Base-by-base conservation (phyloP, 2,797 vertebrate genomes). In the Yasuhikotakia modesta region DNA sequence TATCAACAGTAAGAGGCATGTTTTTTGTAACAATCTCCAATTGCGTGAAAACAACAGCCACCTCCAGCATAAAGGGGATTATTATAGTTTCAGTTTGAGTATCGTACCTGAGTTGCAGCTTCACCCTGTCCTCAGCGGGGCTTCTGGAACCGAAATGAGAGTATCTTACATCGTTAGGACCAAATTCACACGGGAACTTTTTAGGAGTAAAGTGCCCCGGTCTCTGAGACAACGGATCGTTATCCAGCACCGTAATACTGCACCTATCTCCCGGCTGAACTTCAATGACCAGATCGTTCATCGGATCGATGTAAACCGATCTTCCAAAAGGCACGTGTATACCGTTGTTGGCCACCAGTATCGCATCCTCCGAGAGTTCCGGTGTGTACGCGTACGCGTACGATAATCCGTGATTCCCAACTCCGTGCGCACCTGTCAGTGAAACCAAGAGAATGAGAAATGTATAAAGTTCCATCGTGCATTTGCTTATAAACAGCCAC, bases 101-200 rank as follows among this genome's bases (percentile, higher is more conserved):
- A 85, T 99, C 96, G 50, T 98, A 98, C 87, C 96, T 94, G 90
- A 98, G 94, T 90, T 97, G 96, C 82, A 99, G 91, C 80, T 93
- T 90, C 76, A 98, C 93, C 70, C 96, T 90, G 90, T 97, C 96
- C 46, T 84, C 91, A 0, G 95, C 88, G 0, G 96, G 96, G 87
- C 95, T 97, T 82, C 95, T 93, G 13, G 96, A 95, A 13, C 97
- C 97, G 87, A 96, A 92, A 92, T 98, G 97, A 2, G 91, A 93
- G 86, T 98, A 99, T 13, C 87, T 93, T 87, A 98, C 95, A 55
- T 98, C 96, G 2, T 92, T 90, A 1, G 94, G 90, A 64, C 96
- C 96, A 66, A 97, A 98, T 87, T 97, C 95, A 75, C 97, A 99
- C 0, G 94, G 90, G 88, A 99, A 98, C 88, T 96, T 96, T 90